Evolutionary conservation across 2,113 vertebrate species (phyloP).

Genomic region (Odontesthes bonariensis): DNA sequence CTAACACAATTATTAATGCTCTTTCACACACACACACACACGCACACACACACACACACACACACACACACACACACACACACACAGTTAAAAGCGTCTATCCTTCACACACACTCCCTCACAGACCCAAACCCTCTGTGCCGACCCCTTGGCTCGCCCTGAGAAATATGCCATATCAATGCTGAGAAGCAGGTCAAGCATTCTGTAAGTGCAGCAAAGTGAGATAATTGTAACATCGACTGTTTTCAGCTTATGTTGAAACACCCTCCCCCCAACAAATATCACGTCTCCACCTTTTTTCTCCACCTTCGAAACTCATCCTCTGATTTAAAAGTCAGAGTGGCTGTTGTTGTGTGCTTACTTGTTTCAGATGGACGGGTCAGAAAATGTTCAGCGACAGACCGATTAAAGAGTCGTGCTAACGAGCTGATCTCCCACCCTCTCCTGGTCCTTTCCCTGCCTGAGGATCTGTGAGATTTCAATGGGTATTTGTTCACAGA

Average conservation of each 20-base stretch:
- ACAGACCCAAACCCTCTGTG: conserved; percentile 21
- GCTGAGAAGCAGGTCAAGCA: conserved; percentile 77
- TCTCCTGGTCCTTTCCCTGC: conserved; percentile 34
- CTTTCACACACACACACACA: background rate
- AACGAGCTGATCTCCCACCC: conserved; percentile 48
- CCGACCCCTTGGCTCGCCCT: conserved; percentile 35
- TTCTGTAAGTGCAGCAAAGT: conserved; percentile 73
- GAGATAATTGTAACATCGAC: conserved; percentile 65
- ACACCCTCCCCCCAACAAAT: background rate
- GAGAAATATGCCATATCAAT: conserved; percentile 69
- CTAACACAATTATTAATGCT: conserved; percentile 12
- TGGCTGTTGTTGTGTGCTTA: conserved; percentile 7
- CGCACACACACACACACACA: conserved; percentile 26
- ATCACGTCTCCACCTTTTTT: conserved; percentile 11
- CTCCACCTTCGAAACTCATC: background rate
- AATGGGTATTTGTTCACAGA: conserved; percentile 52
- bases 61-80: conserved; percentile 11
- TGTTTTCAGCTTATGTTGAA: conserved; percentile 50
- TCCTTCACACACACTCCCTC: conserved; percentile 32
- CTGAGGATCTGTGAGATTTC: conserved; percentile 55
- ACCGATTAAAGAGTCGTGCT: conserved; percentile 36
- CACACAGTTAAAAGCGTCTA: conserved; percentile 18
- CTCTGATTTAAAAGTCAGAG: background rate
- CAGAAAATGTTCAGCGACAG: conserved; percentile 42
- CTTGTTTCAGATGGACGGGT: conserved; percentile 37